Percentiles rank a stretch among this genome's conserved stretches.
Conservation (phyloP, 2,113 vertebrate genomes). For the Numenius arquata region DNA sequence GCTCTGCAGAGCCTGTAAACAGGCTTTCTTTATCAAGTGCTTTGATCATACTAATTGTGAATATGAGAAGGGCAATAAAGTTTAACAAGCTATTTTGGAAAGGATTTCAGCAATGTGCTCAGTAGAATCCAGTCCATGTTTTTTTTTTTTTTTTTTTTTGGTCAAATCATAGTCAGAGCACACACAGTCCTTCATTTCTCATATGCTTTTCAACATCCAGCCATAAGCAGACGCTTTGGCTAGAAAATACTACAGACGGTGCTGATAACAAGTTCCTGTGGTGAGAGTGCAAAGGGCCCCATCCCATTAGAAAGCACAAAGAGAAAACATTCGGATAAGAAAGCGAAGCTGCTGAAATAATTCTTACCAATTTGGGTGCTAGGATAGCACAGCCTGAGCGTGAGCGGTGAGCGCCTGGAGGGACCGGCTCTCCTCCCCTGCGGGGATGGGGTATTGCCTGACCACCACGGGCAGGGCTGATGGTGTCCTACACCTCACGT, state of each 20-base stretch:
- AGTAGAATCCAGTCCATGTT: background rate
- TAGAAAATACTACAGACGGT: background rate
- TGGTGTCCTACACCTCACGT: fast-evolving
- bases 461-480: background rate
- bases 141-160: background rate
- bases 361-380: background rate
- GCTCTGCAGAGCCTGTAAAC: background rate
- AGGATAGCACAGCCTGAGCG: background rate
- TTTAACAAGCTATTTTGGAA: background rate
- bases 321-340: background rate
- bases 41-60: background rate
- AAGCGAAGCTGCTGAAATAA: background rate
- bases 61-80: background rate
- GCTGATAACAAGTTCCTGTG: background rate
- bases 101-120: background rate
- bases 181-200: background rate
- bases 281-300: background rate
- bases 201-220: background rate
- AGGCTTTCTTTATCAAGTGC: slow-evolving; percentile 3
- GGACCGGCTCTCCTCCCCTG: background rate
- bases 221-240: background rate
- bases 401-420: fast-evolving
- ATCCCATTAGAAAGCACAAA: background rate
- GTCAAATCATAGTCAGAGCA: background rate
- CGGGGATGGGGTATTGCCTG: background rate